These are phyloP conservation scores for Andrena marginata DNA, from an alignment of 2,888 invertebrate species.

Conservation along the genomic window DNA sequence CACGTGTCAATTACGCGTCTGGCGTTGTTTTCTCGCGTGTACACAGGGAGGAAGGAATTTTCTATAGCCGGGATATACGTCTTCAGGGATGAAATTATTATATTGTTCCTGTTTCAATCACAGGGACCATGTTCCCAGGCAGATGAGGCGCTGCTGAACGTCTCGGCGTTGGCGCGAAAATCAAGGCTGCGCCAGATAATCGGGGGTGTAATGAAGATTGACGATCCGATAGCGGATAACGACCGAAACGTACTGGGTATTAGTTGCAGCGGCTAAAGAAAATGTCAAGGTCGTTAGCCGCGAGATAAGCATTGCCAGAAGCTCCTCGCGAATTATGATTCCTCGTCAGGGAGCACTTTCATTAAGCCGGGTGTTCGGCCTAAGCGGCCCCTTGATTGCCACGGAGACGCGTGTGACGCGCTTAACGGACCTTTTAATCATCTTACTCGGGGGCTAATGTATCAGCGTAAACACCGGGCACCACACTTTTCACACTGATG, in stretches of 20 bases:
- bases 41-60: too few species aligned
- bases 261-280: constrained; percentile 5
- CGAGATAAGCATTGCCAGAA: constrained; percentile 14
- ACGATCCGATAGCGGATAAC: constrained; percentile 54
- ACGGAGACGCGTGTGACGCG: neutral
- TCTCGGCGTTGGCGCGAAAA: constrained; percentile 20
- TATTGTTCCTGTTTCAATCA: neutral
- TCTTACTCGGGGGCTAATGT: neutral
- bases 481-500: too few species aligned
- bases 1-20: neutral
- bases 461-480: neutral
- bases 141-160: neutral
- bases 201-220: constrained; percentile 51
- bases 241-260: constrained; percentile 26
- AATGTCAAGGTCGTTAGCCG: constrained; percentile 45
- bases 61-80: neutral
- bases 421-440: constrained; percentile 9
- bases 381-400: constrained; percentile 15
- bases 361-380: constrained; percentile 20
- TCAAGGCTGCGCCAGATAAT: constrained; percentile 39
- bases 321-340: constrained; percentile 30
- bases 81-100: neutral
- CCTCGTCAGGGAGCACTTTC: constrained; percentile 24
- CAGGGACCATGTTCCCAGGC: neutral
- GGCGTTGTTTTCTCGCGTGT: too few species aligned